These are phyloP conservation scores for Phrynocephalus guinanensis DNA, from an alignment of 2,797 vertebrate genomes.

Conservation along the genomic window DNA sequence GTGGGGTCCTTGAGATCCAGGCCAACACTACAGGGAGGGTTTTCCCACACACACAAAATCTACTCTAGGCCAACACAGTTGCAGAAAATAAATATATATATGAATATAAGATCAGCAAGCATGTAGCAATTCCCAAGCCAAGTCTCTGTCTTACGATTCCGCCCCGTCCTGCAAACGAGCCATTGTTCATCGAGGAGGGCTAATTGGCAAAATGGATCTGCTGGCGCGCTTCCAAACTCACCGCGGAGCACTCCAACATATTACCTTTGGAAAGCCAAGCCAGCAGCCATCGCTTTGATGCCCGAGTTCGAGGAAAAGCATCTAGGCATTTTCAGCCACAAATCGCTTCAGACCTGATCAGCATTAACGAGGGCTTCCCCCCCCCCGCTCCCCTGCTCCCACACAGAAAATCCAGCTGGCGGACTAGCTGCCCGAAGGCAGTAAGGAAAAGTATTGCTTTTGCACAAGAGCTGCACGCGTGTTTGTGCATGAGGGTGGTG, in stretches of 20 bases:
- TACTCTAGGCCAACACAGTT: background rate
- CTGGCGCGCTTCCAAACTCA: conserved; percentile 52
- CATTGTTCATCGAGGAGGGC: conserved; percentile 41
- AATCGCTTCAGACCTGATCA: background rate
- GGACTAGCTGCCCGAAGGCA: background rate
- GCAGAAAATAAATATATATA: background rate
- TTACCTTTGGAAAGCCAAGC: conserved; percentile 1
- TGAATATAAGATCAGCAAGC: no score
- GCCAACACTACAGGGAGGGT: background rate
- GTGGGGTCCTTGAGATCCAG: background rate
- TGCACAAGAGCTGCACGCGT: no score
- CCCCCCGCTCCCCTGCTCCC: background rate
- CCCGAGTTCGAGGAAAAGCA: conserved; percentile 22
- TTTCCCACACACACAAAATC: background rate
- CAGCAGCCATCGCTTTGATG: conserved; percentile 7
- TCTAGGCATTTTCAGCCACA: background rate
- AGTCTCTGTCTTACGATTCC: background rate
- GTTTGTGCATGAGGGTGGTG: no score
- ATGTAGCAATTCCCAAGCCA: background rate
- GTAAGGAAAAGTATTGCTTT: no score
- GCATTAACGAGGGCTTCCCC: background rate
- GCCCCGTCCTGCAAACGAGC: background rate
- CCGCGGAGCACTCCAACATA: conserved; percentile 13
- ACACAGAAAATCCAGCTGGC: background rate
- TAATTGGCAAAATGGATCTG: conserved; percentile 46